phyloP scores from a whole-genome alignment of 1,140 invertebrate species.

The Drosophila leontia region DNA sequence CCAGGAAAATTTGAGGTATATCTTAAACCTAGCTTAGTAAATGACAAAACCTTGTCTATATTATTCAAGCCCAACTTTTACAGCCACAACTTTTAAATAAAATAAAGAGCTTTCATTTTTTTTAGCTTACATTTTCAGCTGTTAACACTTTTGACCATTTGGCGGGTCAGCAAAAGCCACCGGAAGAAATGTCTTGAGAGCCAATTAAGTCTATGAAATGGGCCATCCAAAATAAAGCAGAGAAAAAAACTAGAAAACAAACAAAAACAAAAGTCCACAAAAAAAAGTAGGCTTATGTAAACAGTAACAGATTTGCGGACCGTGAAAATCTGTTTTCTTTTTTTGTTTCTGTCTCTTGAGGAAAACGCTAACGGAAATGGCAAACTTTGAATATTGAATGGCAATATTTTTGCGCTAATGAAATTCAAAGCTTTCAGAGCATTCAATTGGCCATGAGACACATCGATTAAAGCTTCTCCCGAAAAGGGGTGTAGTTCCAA shows the following conservation, averaged over 20 bases:
- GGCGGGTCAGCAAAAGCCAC: conserved; percentile 25
- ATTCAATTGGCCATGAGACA: conserved; percentile 70
- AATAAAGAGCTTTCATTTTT: conserved; percentile 2
- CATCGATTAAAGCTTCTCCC: conserved; percentile 23
- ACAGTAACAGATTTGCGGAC: conserved; percentile 52
- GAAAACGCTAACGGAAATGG: conserved; percentile 41
- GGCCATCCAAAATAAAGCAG: conserved; percentile 23
- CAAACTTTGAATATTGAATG: conserved; percentile 36
- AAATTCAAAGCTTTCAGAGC: conserved; percentile 47
- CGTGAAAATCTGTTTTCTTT: conserved; percentile 56
- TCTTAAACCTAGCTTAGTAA: not conserved
- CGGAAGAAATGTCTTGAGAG: conserved; percentile 53
- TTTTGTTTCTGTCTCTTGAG: not conserved
- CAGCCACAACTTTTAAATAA: not conserved
- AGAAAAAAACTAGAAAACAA: conserved; percentile 1
- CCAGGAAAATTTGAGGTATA: not conserved
- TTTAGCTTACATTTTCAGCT: not conserved
- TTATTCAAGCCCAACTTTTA: not conserved
- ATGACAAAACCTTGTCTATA: not conserved
- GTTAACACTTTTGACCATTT: conserved; percentile 16
- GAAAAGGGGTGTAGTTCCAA: conserved; percentile 32
- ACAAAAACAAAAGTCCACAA: conserved; percentile 25
- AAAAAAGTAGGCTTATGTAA: conserved; percentile 46
- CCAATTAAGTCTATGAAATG: conserved; percentile 67
- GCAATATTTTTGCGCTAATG: conserved; percentile 35